Percentiles rank a stretch among this genome's conserved stretches.
Evolutionary conservation across 2,797 vertebrate species (phyloP).

Genomic region (Argentina silus): DNA sequence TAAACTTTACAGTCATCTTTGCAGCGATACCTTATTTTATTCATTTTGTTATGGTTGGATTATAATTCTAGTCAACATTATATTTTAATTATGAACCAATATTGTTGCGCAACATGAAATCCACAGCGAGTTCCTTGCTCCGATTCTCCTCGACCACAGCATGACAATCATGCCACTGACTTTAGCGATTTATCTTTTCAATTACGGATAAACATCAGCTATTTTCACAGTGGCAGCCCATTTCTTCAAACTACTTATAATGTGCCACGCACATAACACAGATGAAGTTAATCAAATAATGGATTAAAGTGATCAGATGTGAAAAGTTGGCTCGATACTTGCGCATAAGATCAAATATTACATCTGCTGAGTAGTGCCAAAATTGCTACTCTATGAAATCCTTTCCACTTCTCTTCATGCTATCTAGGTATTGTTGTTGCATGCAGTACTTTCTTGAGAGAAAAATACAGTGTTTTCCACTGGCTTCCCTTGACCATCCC

Average conservation of each 20-base stretch:
- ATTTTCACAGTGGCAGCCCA: background rate
- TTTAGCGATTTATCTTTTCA: background rate
- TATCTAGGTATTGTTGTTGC: background rate
- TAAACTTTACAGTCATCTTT: background rate
- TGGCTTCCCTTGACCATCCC: slow-evolving; percentile 30
- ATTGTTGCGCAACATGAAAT: slow-evolving; percentile 52
- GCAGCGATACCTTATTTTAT: no score
- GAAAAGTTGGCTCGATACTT: background rate
- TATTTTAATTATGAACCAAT: slow-evolving; percentile 9
- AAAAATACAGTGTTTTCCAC: slow-evolving; percentile 28
- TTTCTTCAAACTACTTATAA: background rate
- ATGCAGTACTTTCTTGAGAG: slow-evolving; percentile 11
- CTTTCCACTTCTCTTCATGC: background rate
- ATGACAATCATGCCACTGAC: slow-evolving; percentile 54
- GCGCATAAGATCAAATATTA: background rate
- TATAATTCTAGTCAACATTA: no score
- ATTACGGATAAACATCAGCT: background rate
- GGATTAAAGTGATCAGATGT: background rate
- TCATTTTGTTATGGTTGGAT: no score
- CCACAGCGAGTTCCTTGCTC: slow-evolving; percentile 58
- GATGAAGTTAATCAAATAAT: background rate
- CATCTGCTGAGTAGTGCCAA: background rate
- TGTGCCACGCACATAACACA: background rate
- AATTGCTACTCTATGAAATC: background rate
- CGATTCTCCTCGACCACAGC: slow-evolving; percentile 70